A percentile compares a stretch with the other conserved stretches of the same genome.
phyloP scores from a whole-genome alignment of 2,113 vertebrate species.

The Trogon melanurus region DNA sequence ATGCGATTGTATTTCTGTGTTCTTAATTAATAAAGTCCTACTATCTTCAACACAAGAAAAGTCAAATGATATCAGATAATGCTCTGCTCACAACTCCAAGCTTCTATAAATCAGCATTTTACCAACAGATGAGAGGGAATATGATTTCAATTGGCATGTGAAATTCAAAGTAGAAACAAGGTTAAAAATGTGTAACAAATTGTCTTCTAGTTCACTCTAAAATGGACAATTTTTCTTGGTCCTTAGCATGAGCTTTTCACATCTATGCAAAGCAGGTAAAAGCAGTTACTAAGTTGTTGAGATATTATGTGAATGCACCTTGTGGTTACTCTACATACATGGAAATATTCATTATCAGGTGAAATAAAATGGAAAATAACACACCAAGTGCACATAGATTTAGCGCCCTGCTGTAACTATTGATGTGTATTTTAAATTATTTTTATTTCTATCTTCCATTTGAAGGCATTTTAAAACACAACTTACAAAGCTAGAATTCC shows the following conservation, averaged over 20 bases:
- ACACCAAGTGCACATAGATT: neutral
- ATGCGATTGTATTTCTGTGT: neutral
- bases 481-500: conserved; percentile 48
- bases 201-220: neutral
- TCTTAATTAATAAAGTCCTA: neutral
- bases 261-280: neutral
- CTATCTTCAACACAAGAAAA: neutral
- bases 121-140: neutral
- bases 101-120: neutral
- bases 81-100: neutral
- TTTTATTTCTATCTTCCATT: neutral
- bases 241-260: neutral
- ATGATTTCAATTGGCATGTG: neutral
- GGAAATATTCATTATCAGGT: neutral
- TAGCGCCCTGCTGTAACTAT: neutral
- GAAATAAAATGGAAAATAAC: neutral
- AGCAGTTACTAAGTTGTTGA: neutral
- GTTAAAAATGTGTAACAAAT: neutral
- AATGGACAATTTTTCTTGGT: neutral
- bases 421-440: neutral
- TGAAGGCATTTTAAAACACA: conserved; percentile 39
- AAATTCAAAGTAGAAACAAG: neutral
- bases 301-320: neutral
- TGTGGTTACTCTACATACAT: neutral
- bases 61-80: neutral